Conservation (phyloP, 92 coral and sea anemone species). For the Nematostella vectensis region DNA sequence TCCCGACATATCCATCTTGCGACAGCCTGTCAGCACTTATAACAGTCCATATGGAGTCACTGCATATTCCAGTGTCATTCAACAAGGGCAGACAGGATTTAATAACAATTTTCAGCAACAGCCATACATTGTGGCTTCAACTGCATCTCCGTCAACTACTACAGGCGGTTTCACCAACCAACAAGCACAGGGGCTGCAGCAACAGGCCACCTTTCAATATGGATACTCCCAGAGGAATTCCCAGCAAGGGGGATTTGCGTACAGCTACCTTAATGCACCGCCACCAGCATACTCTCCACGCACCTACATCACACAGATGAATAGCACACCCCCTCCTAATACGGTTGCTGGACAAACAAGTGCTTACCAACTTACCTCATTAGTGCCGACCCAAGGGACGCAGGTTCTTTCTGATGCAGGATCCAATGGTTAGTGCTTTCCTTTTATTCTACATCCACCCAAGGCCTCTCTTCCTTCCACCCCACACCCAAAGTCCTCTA, state of each 20-base stretch:
- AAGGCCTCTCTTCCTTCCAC: too few relatives aligned
- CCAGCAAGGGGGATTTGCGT: slow-evolving; percentile 71
- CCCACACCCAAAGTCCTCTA: too few relatives aligned
- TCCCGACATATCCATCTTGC: slow-evolving; percentile 71
- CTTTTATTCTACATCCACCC: too few relatives aligned
- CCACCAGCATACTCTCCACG: slow-evolving; percentile 80
- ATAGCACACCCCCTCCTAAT: slow-evolving; percentile 78
- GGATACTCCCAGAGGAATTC: slow-evolving; percentile 64
- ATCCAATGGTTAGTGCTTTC: slow-evolving; percentile 58
- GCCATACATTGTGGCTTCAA: slow-evolving; percentile 37
- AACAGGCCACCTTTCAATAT: slow-evolving; percentile 60
- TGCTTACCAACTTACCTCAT: slow-evolving; percentile 58
- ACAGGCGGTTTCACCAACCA: slow-evolving; percentile 64
- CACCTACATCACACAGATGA: slow-evolving; percentile 70
- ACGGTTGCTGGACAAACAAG: slow-evolving; percentile 73
- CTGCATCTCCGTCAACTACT: slow-evolving; percentile 64
- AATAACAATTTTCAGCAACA: slow-evolving; percentile 63
- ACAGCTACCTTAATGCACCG: slow-evolving; percentile 69
- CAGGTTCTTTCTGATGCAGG: slow-evolving; percentile 12
- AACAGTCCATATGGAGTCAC: slow-evolving; percentile 54
- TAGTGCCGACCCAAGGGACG: slow-evolving; percentile 54
- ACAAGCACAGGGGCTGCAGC: slow-evolving; percentile 29
- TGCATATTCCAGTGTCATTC: slow-evolving; percentile 57
- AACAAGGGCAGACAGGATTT: slow-evolving; percentile 74
- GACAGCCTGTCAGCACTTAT: slow-evolving; percentile 70